These are phyloP conservation scores for Dusona sp. DNA, from an alignment of 2,888 invertebrate species.

Conservation along the genomic window DNA sequence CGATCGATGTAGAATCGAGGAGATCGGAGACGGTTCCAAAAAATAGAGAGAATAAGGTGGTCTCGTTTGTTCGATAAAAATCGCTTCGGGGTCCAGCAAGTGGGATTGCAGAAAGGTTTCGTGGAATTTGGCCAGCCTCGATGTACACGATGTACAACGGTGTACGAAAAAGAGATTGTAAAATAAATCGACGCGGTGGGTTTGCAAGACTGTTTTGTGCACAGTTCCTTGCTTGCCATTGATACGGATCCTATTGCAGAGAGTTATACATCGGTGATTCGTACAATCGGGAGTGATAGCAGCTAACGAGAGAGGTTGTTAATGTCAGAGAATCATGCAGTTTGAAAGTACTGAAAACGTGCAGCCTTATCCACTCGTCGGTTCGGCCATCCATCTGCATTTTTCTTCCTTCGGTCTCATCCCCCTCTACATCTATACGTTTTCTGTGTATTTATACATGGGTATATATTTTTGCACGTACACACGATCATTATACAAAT, in stretches of 20 bases:
- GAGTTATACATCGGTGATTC: constrained; percentile 34
- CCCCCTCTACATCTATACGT: background rate
- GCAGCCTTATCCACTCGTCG: background rate
- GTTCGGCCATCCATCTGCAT: constrained; percentile 1
- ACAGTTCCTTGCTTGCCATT: background rate
- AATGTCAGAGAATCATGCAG: constrained; percentile 25
- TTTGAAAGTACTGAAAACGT: constrained; percentile 33
- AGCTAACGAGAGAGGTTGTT: constrained; percentile 62
- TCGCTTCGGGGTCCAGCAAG: background rate
- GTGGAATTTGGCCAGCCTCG: background rate
- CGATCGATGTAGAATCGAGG: background rate
- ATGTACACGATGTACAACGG: background rate
- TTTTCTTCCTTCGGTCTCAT: background rate
- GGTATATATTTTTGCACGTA: background rate
- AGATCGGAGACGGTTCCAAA: background rate
- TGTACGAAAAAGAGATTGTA: background rate
- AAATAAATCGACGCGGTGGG: background rate
- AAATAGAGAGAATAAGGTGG: background rate
- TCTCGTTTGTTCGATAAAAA: background rate
- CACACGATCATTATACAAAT: constrained; percentile 34
- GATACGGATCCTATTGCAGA: background rate
- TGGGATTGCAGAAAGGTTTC: background rate
- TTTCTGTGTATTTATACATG: background rate
- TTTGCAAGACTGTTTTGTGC: background rate
- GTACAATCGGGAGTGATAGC: constrained; percentile 19